Evolutionary conservation across 2,797 vertebrate species (phyloP).

Genomic region (Rhinichthys osculus): DNA sequence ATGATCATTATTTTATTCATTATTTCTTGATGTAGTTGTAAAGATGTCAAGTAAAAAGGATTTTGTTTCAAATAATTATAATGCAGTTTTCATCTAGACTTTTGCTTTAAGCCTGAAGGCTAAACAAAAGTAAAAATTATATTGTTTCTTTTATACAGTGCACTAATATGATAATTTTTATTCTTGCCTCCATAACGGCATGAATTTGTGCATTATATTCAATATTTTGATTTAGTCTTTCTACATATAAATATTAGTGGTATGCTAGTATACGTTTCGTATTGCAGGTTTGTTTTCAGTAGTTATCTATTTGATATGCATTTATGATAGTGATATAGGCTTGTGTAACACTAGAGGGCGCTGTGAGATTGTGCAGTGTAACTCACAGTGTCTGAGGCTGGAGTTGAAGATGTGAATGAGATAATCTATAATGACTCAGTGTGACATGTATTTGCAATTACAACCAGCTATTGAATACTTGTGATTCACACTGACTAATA

Average conservation of each 20-base stretch:
- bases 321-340: background rate
- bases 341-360: background rate
- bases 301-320: background rate
- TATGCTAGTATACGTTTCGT: background rate
- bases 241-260: background rate
- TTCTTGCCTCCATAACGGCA: background rate
- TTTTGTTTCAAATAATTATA: background rate
- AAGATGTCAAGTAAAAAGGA: background rate
- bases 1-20: background rate
- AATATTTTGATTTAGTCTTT: background rate
- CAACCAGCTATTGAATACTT: background rate
- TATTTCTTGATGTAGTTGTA: background rate
- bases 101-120: background rate
- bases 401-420: background rate
- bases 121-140: background rate
- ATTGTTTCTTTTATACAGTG: background rate
- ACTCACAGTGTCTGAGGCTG: background rate
- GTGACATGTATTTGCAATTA: background rate
- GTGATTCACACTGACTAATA: conserved; percentile 43
- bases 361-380: background rate
- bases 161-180: background rate
- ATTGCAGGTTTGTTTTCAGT: background rate
- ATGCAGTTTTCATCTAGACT: background rate
- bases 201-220: background rate
- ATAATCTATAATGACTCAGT: background rate